These are phyloP conservation scores for Anaspis maculata DNA, from an alignment of 2,888 invertebrate genomes.

Conservation along the genomic window DNA sequence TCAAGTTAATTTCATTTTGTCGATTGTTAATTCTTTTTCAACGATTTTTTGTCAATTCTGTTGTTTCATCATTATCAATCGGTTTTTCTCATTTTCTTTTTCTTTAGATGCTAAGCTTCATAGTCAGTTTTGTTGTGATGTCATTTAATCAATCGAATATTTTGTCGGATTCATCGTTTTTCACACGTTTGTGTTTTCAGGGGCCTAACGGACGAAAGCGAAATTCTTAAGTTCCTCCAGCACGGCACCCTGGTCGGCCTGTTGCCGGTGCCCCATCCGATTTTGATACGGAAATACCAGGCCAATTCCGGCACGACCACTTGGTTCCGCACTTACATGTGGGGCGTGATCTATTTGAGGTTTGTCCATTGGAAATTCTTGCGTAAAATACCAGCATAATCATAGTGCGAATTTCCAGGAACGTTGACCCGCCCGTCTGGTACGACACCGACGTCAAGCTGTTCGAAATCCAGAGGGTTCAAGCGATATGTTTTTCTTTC, in stretches of 20 bases:
- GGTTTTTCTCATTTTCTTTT: too few species aligned
- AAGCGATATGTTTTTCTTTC: conserved; percentile 33
- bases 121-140: too few species aligned
- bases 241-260: conserved; percentile 97
- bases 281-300: conserved; percentile 97
- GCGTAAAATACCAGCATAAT: conserved; percentile 30
- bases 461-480: conserved; percentile 93
- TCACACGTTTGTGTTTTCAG: conserved; percentile 44
- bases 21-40: too few species aligned
- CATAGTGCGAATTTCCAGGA: conserved; percentile 57
- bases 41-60: too few species aligned
- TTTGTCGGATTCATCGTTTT: too few species aligned
- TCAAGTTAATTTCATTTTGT: too few species aligned
- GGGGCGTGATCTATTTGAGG: conserved; percentile 98
- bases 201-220: conserved; percentile 97
- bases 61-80: too few species aligned
- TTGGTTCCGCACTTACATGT: conserved; percentile 99
- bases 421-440: conserved; percentile 98
- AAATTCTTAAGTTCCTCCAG: conserved; percentile 97
- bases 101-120: too few species aligned
- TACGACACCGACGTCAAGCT: conserved; percentile 98
- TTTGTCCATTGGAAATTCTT: conserved; percentile 33
- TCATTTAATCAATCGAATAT: too few species aligned
- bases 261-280: conserved; percentile 97
- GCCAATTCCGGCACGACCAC: conserved; percentile 97